Conservation (phyloP, 37 sponge, comb jelly and placozoan species). For the Mnemiopsis leidyi region DNA sequence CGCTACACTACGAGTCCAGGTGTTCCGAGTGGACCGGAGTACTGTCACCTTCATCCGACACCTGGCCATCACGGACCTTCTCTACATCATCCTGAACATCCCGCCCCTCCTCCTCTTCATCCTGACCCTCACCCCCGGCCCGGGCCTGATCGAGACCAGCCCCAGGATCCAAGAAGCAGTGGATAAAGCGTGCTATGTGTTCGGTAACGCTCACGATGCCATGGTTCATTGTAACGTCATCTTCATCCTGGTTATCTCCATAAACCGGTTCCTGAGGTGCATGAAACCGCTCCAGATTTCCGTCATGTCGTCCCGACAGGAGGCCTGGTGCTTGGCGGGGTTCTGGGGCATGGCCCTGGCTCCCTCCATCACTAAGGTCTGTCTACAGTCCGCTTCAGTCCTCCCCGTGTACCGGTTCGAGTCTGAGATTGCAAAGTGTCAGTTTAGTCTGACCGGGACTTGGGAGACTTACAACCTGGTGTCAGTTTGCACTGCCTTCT, state of each 20-base stretch:
- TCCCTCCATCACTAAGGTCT: conserved; percentile 8
- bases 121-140: background rate
- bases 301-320: conserved; percentile 7
- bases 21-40: conserved; percentile 56
- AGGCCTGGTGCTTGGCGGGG: conserved; percentile 29
- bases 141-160: background rate
- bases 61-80: conserved; percentile 51
- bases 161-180: background rate
- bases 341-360: conserved; percentile 52
- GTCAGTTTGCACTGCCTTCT: background rate
- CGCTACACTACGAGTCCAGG: conserved; percentile 8
- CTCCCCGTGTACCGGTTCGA: background rate
- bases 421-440: background rate
- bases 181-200: conserved; percentile 10
- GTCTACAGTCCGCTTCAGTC: background rate
- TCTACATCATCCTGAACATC: conserved; percentile 53
- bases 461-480: conserved; percentile 38
- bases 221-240: conserved; percentile 54
- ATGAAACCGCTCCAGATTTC: conserved; percentile 58
- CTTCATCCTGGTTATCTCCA: conserved; percentile 57
- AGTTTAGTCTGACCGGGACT: background rate
- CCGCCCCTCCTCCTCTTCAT: conserved; percentile 51
- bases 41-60: conserved; percentile 52
- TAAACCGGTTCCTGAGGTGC: conserved; percentile 64
- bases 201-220: conserved; percentile 48